A percentile compares a stretch with the other conserved stretches of the same genome.
These are phyloP conservation scores for Hofmannophila pseudospretella DNA, from an alignment of 2,888 invertebrate genomes.

Conservation along the genomic window DNA sequence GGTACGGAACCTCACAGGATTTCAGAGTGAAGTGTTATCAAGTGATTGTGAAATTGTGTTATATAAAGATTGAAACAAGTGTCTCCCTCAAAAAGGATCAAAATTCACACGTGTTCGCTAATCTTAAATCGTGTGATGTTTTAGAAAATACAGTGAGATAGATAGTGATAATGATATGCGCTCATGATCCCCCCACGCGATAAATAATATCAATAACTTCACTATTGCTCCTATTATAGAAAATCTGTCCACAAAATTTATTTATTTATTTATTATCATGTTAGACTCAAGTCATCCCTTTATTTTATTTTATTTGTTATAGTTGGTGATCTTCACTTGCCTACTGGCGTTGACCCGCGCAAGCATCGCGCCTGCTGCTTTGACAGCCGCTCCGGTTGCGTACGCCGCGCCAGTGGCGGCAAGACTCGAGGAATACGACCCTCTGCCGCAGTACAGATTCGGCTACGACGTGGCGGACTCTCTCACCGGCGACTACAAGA, in stretches of 20 bases:
- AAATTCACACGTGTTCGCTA: too few species aligned
- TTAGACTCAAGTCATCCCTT: too few species aligned
- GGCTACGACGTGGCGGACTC: slow-evolving; percentile 65
- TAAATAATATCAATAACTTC: too few species aligned
- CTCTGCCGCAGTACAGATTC: slow-evolving; percentile 76
- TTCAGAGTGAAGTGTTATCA: slow-evolving; percentile 10
- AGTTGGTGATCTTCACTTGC: slow-evolving; percentile 66
- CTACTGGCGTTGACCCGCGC: slow-evolving; percentile 50
- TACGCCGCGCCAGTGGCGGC: slow-evolving; percentile 45
- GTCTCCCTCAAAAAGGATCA: too few species aligned
- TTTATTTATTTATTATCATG: too few species aligned
- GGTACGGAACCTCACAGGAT: slow-evolving; percentile 50
- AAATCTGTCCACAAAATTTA: too few species aligned
- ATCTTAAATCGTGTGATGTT: too few species aligned
- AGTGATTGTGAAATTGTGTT: background rate
- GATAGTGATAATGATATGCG: too few species aligned
- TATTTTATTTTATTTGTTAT: too few species aligned
- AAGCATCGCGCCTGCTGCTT: slow-evolving; percentile 50
- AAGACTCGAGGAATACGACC: slow-evolving; percentile 67
- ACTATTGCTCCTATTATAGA: too few species aligned
- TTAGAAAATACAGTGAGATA: too few species aligned
- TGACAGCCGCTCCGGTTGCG: slow-evolving; percentile 43
- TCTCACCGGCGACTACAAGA: slow-evolving; percentile 67
- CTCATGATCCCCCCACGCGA: too few species aligned
- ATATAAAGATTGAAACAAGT: background rate